Conservation (phyloP, 1,140 invertebrate genomes). For the Anoplophora glabripennis region DNA sequence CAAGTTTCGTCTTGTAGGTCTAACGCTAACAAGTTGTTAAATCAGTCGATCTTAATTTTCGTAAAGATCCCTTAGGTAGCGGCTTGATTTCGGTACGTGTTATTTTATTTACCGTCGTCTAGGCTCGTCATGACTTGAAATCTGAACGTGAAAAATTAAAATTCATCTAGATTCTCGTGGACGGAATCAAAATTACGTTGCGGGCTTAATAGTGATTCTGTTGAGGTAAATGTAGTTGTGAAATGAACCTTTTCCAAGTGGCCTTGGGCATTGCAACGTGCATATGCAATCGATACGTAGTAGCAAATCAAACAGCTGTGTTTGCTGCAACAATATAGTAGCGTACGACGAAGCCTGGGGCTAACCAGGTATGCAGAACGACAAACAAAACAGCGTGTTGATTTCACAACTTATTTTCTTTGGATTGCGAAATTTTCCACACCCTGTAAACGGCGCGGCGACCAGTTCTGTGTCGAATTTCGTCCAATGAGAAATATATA, state of each 20-base stretch:
- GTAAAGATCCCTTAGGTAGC: too few relatives aligned
- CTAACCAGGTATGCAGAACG: conserved; percentile 11
- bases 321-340: conserved; percentile 26
- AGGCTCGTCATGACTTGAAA: too few relatives aligned
- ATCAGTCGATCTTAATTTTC: too few relatives aligned
- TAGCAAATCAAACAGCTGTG: conserved; percentile 36
- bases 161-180: not conserved
- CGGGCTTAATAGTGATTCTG: not conserved
- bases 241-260: conserved; percentile 36
- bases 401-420: not conserved
- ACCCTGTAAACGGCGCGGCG: not conserved
- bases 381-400: too few relatives aligned
- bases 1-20: too few relatives aligned
- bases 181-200: not conserved
- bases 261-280: conserved; percentile 35
- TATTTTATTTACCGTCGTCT: too few relatives aligned
- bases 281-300: conserved; percentile 32
- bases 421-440: conserved; percentile 4
- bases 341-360: conserved; percentile 20
- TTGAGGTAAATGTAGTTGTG: conserved; percentile 27
- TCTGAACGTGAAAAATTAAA: too few relatives aligned
- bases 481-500: too few relatives aligned
- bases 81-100: too few relatives aligned
- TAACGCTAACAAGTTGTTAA: too few relatives aligned
- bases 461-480: too few relatives aligned